Percentiles rank a stretch among this genome's conserved stretches.
Evolutionary conservation across 2,888 invertebrate species (phyloP).

Genomic region (Fragum sueziense): DNA sequence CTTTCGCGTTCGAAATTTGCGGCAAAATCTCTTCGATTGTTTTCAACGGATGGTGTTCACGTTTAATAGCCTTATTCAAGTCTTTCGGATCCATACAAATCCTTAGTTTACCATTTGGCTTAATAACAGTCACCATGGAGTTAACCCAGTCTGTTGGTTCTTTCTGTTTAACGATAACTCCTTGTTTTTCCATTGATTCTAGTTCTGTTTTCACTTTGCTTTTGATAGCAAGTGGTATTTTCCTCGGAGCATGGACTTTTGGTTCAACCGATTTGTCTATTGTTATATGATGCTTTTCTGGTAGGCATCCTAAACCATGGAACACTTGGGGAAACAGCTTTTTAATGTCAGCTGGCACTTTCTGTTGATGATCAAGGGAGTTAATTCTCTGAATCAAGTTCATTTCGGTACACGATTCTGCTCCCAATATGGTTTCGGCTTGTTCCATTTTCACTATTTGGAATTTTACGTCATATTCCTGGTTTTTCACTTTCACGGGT

Average conservation of each 20-base stretch:
- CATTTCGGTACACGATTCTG: conserved; percentile 20
- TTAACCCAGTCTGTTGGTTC: conserved; percentile 50
- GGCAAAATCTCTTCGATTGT: conserved; percentile 54
- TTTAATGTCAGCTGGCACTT: conserved; percentile 19
- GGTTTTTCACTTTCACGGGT: conserved; percentile 16
- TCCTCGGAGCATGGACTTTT: conserved; percentile 42
- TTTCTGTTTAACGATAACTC: conserved; percentile 48
- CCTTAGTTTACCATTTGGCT: conserved; percentile 45
- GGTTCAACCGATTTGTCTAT: conserved; percentile 25
- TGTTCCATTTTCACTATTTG: conserved; percentile 27
- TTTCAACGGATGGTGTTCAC: conserved; percentile 60
- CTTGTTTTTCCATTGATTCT: conserved; percentile 42
- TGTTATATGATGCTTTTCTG: conserved; percentile 31
- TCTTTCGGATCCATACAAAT: conserved; percentile 58
- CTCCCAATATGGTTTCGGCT: conserved; percentile 24
- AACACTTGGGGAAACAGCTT: conserved; percentile 25
- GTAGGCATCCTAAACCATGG: conserved; percentile 34
- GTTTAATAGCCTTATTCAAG: conserved; percentile 49
- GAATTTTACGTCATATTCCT: conserved; percentile 25
- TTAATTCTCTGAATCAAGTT: conserved; percentile 23
- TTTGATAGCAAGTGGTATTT: conserved; percentile 42
- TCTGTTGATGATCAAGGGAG: conserved; percentile 1
- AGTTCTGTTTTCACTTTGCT: conserved; percentile 47
- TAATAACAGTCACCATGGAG: conserved; percentile 52
- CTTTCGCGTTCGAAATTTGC: conserved; percentile 40